Conservation (phyloP, 2,113 vertebrate species). For the Salvelinus fontinalis region DNA sequence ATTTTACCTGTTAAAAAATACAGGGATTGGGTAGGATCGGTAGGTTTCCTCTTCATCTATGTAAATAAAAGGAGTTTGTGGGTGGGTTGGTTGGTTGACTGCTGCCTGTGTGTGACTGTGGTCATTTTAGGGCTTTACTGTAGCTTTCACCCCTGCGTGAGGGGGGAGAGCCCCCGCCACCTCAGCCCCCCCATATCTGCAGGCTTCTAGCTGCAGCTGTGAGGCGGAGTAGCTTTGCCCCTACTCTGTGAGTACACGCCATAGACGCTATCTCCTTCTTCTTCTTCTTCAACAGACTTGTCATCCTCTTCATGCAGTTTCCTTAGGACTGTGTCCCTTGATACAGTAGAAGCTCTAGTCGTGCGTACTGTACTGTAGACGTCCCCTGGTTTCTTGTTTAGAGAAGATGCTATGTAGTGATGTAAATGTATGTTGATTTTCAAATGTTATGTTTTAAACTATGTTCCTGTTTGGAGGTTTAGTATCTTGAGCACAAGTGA, state of each 20-base stretch:
- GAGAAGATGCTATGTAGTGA: background rate
- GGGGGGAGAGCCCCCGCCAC: conserved; percentile 95
- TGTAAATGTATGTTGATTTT: conserved; percentile 4
- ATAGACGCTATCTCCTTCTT: conserved; percentile 79
- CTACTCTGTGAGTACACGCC: conserved; percentile 98
- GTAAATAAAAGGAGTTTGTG: background rate
- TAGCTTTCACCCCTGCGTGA: conserved; percentile 97
- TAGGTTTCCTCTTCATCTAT: background rate
- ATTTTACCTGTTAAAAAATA: background rate
- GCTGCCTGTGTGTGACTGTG: conserved; percentile 96
- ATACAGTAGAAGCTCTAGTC: conserved; percentile 47
- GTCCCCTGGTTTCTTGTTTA: conserved; percentile 76
- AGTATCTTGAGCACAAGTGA: conserved; percentile 18
- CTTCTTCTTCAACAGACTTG: conserved; percentile 54
- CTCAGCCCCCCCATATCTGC: conserved; percentile 99
- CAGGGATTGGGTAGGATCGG: background rate
- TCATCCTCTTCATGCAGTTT: conserved; percentile 57
- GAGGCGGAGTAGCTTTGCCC: conserved; percentile 98
- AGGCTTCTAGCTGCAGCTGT: conserved; percentile 99
- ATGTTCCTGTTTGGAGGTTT: conserved; percentile 12
- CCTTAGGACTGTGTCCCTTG: conserved; percentile 62
- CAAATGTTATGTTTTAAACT: conserved; percentile 52
- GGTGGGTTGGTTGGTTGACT: conserved; percentile 52
- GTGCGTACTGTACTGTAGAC: conserved; percentile 83
- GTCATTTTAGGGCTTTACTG: conserved; percentile 99